These are phyloP conservation scores for Tyrannus savana DNA, from an alignment of 2,113 vertebrate genomes.

Conservation along the genomic window DNA sequence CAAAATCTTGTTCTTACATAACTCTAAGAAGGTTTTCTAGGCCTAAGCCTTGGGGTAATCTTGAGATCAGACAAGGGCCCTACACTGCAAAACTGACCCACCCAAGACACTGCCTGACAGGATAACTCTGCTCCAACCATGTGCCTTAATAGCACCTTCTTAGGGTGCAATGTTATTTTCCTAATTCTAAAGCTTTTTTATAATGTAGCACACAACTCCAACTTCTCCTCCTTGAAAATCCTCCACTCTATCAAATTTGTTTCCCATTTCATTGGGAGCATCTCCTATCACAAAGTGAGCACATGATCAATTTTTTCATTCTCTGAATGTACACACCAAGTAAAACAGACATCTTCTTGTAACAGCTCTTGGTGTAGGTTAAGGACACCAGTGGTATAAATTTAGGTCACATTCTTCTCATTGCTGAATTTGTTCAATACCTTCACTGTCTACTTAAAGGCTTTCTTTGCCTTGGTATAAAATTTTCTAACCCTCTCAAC, in stretches of 20 bases:
- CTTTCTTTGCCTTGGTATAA: not conserved
- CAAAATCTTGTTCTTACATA: not conserved
- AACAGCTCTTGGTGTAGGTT: not conserved
- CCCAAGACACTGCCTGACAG: not conserved
- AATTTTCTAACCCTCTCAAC: not conserved
- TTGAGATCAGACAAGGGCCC: not conserved
- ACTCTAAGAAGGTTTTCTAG: not conserved
- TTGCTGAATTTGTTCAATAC: not conserved
- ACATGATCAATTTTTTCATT: not conserved
- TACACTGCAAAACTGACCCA: not conserved
- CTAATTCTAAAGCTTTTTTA: not conserved
- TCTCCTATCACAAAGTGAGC: not conserved
- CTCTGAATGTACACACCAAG: not conserved
- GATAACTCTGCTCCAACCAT: accelerated
- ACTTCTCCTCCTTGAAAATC: not conserved
- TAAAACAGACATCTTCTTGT: not conserved
- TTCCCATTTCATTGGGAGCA: not conserved
- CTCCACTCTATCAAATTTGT: not conserved
- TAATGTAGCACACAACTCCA: not conserved
- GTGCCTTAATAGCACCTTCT: not conserved
- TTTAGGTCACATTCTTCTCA: not conserved
- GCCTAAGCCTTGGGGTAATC: not conserved
- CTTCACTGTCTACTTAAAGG: not conserved
- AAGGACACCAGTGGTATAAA: not conserved
- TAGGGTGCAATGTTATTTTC: not conserved